These are phyloP conservation scores for Palythoa heliodiscus DNA, from an alignment of 92 coral and sea anemone species.

Conservation along the genomic window DNA sequence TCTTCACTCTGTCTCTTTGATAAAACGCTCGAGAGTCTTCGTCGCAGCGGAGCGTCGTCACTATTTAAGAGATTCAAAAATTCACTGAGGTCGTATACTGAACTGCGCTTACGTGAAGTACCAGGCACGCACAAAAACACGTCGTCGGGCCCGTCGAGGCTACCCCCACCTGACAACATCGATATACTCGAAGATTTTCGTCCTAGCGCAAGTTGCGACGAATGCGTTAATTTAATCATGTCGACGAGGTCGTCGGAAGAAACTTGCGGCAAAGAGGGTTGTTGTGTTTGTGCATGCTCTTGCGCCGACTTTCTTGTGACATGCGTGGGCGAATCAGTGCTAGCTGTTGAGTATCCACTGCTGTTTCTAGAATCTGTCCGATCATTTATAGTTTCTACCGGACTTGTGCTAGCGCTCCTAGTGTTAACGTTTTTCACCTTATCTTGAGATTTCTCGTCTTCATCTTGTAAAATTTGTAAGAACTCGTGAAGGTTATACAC, in stretches of 20 bases:
- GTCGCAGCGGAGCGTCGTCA: slow-evolving; percentile 65
- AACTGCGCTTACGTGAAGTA: slow-evolving; percentile 59
- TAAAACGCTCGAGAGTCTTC: slow-evolving; percentile 58
- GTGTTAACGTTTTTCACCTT: not conserved
- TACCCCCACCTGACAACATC: slow-evolving; percentile 49
- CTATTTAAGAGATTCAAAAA: slow-evolving; percentile 64
- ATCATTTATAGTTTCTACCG: slow-evolving; percentile 36
- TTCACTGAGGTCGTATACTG: slow-evolving; percentile 74
- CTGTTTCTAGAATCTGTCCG: slow-evolving; percentile 35
- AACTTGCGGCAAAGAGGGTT: slow-evolving; percentile 11
- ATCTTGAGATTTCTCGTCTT: slow-evolving; percentile 41
- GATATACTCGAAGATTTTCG: slow-evolving; percentile 69
- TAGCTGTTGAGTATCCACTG: slow-evolving; percentile 23
- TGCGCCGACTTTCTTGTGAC: not conserved
- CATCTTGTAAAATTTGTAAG: slow-evolving; percentile 61
- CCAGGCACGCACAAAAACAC: slow-evolving; percentile 73
- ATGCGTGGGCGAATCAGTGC: slow-evolving; percentile 13
- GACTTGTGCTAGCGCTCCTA: not conserved
- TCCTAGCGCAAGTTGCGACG: slow-evolving; percentile 34
- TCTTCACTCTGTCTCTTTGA: slow-evolving; percentile 37
- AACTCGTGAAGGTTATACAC: slow-evolving; percentile 67
- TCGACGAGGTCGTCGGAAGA: slow-evolving; percentile 13
- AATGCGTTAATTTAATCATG: slow-evolving; percentile 1
- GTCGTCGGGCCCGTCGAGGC: slow-evolving; percentile 61
- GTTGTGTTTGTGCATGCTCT: slow-evolving; percentile 28